A percentile compares a stretch with the other conserved stretches of the same genome.
phyloP scores from a whole-genome alignment of 2,113 vertebrate species.

The Carlito syrichta region DNA sequence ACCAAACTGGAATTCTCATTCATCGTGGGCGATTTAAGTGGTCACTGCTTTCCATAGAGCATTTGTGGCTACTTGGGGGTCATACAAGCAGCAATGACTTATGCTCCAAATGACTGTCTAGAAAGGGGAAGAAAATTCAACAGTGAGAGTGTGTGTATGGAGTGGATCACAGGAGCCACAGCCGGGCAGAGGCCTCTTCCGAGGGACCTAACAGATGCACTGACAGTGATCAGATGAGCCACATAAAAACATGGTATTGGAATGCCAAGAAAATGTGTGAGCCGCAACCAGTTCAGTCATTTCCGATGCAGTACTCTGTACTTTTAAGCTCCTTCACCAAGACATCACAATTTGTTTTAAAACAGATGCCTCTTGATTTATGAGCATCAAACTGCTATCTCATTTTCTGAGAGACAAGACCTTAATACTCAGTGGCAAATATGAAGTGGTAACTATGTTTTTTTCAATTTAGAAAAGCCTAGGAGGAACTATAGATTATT shows the following conservation, averaged over 20 bases:
- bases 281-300: not conserved
- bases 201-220: not conserved
- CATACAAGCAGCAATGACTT: not conserved
- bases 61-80: not conserved
- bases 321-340: not conserved
- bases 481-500: slow-evolving; percentile 44
- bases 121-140: not conserved
- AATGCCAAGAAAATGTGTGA: not conserved
- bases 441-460: slow-evolving; percentile 18
- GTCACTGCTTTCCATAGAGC: not conserved
- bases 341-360: not conserved
- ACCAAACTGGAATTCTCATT: not conserved
- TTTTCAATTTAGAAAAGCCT: slow-evolving; percentile 62
- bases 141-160: not conserved
- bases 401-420: slow-evolving; percentile 44
- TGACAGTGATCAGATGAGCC: not conserved
- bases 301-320: not conserved
- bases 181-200: not conserved
- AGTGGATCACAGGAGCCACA: not conserved
- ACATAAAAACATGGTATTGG: not conserved
- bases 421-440: slow-evolving; percentile 22
- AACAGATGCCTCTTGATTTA: slow-evolving; percentile 23
- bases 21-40: not conserved
- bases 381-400: not conserved
- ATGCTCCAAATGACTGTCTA: not conserved